Evolutionary conservation across 2,113 vertebrate species (phyloP).

Genomic region (Myxocyprinus asiaticus): DNA sequence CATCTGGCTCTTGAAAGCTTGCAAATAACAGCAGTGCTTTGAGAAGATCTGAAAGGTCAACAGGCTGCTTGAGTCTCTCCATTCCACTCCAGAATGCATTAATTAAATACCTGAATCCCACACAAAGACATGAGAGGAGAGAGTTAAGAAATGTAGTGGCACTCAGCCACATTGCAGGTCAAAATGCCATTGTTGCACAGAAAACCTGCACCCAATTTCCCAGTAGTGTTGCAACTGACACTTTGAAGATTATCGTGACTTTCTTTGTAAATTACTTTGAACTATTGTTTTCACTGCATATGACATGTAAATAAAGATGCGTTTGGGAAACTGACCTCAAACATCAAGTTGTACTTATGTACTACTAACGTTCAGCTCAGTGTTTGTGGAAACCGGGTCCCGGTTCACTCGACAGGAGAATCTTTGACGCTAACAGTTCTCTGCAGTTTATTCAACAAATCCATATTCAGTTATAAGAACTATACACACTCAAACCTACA

Average conservation of each 20-base stretch:
- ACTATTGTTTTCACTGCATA: too few relatives aligned
- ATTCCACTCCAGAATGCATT: slow-evolving; percentile 9
- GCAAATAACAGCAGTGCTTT: slow-evolving; percentile 35
- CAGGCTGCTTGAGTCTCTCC: slow-evolving; percentile 52
- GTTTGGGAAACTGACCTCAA: too few relatives aligned
- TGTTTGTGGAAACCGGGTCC: neutral
- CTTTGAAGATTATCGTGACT: too few relatives aligned
- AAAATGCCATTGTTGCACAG: too few relatives aligned
- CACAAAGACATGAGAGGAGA: neutral
- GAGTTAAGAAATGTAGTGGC: neutral
- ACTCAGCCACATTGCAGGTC: neutral
- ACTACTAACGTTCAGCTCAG: too few relatives aligned
- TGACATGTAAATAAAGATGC: too few relatives aligned
- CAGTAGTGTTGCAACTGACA: too few relatives aligned
- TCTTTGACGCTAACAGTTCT: neutral
- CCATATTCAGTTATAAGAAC: neutral
- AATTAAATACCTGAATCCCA: neutral
- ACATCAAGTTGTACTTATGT: too few relatives aligned
- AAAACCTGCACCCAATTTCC: too few relatives aligned
- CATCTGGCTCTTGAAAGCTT: neutral
- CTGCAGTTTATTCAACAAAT: slow-evolving; percentile 1
- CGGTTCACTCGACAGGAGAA: neutral
- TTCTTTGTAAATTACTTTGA: too few relatives aligned
- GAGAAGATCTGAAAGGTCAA: slow-evolving; percentile 56
- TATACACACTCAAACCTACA: neutral